Percentiles rank a stretch among this genome's conserved stretches.
Evolutionary conservation across 35 echinoderm and acorn worm genomes (phyloP).

Genomic region (Hemicentrotus pulcherrimus): DNA sequence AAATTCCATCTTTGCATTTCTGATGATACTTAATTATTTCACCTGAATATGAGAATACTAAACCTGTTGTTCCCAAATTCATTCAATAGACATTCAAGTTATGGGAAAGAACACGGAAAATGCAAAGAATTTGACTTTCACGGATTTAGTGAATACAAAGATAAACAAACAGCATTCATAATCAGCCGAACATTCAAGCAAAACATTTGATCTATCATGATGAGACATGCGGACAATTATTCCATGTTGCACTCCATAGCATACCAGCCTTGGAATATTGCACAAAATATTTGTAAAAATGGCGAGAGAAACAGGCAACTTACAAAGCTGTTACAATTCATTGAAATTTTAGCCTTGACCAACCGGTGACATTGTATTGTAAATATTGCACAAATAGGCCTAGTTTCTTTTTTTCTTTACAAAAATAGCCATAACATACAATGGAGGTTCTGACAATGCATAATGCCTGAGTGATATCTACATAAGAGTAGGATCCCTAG

Average conservation of each 20-base stretch:
- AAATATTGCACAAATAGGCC: neutral
- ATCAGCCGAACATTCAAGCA: neutral
- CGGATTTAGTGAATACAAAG: neutral
- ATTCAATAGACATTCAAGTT: neutral
- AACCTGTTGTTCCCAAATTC: neutral
- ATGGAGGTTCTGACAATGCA: neutral
- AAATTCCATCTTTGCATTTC: neutral
- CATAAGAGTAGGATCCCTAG: too few relatives aligned
- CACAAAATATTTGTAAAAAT: neutral
- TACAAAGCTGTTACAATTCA: constrained; percentile 2
- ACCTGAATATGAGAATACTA: neutral
- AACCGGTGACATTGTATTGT: neutral
- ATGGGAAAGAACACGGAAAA: neutral
- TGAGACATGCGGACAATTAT: neutral
- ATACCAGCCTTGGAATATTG: neutral
- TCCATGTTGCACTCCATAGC: neutral
- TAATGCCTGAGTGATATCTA: neutral
- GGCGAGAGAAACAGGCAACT: neutral
- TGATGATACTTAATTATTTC: neutral
- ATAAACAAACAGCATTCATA: neutral
- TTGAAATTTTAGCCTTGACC: neutral
- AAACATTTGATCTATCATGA: too few relatives aligned
- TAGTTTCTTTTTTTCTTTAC: neutral
- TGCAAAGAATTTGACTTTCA: neutral
- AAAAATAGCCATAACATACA: neutral